Evolutionary conservation across 1,140 invertebrate genomes (phyloP).

Genomic region (Arctopsyche grandis): DNA sequence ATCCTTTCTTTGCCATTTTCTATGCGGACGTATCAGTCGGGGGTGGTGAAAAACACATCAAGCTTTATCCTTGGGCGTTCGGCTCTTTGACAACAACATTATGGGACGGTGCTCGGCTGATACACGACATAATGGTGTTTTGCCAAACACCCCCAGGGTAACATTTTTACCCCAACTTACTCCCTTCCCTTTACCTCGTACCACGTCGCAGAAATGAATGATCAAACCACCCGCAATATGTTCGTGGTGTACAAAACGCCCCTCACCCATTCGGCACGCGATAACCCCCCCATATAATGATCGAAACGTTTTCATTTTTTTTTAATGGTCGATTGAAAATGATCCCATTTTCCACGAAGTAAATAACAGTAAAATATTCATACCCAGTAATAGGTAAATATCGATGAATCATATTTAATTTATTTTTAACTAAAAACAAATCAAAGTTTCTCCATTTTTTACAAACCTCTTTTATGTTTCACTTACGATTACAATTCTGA

Average conservation of each 20-base stretch:
- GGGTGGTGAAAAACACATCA: conserved; percentile 42
- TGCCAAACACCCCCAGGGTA: conserved; percentile 44
- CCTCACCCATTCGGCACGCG: background rate
- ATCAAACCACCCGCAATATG: conserved; percentile 39
- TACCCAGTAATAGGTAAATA: background rate
- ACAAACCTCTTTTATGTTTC: no score
- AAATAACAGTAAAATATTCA: background rate
- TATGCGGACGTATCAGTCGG: background rate
- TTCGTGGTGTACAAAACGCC: conserved; percentile 15
- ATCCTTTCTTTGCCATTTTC: conserved; percentile 15
- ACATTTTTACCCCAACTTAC: conserved; percentile 40
- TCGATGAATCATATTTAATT: background rate
- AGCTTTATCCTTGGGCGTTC: conserved; percentile 46
- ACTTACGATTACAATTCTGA: no score
- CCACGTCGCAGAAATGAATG: conserved; percentile 39
- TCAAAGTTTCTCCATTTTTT: no score
- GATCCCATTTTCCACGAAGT: background rate
- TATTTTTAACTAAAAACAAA: no score
- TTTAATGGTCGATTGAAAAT: conserved; percentile 32
- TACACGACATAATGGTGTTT: conserved; percentile 49
- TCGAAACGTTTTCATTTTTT: background rate
- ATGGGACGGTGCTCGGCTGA: conserved; percentile 44
- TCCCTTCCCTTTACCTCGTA: background rate
- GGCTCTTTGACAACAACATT: conserved; percentile 49
- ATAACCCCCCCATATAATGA: conserved; percentile 28